A percentile compares a stretch with the other conserved stretches of the same genome.
These are phyloP conservation scores for Heliocidaris tuberculata DNA, from an alignment of 35 echinoderm and acorn worm genomes.

Conservation along the genomic window DNA sequence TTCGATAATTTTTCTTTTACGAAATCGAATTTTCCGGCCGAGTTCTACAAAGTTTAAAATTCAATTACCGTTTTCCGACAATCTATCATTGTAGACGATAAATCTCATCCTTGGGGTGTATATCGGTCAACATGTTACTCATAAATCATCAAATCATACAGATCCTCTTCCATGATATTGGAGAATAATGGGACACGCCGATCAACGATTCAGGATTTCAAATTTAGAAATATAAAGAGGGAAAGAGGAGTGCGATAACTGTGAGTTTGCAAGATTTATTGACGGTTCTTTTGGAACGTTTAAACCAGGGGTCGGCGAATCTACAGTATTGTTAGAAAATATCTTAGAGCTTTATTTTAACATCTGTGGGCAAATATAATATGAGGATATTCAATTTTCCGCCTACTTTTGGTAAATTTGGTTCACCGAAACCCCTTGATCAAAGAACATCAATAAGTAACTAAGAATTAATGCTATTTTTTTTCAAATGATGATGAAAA, in stretches of 20 bases:
- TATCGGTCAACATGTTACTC: neutral
- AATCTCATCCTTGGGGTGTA: neutral
- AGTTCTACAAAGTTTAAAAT: neutral
- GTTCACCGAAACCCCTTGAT: too few relatives aligned
- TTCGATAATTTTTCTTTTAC: too few relatives aligned
- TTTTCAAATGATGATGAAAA: too few relatives aligned
- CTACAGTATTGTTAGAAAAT: too few relatives aligned
- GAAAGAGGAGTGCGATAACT: neutral
- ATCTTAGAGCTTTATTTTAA: too few relatives aligned
- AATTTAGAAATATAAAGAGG: too few relatives aligned
- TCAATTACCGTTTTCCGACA: neutral
- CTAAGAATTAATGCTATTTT: too few relatives aligned
- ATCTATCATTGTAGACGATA: neutral
- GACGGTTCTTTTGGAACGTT: neutral
- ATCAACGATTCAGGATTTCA: neutral
- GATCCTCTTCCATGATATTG: neutral
- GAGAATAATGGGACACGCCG: neutral
- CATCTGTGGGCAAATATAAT: too few relatives aligned
- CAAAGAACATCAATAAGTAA: too few relatives aligned
- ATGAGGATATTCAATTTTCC: too few relatives aligned
- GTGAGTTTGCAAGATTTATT: neutral
- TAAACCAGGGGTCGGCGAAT: neutral
- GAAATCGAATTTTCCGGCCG: too few relatives aligned
- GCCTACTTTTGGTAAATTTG: too few relatives aligned
- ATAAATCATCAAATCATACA: neutral